These are phyloP conservation scores for Spilosoma lubricipeda DNA, from an alignment of 2,888 invertebrate species.

Conservation along the genomic window DNA sequence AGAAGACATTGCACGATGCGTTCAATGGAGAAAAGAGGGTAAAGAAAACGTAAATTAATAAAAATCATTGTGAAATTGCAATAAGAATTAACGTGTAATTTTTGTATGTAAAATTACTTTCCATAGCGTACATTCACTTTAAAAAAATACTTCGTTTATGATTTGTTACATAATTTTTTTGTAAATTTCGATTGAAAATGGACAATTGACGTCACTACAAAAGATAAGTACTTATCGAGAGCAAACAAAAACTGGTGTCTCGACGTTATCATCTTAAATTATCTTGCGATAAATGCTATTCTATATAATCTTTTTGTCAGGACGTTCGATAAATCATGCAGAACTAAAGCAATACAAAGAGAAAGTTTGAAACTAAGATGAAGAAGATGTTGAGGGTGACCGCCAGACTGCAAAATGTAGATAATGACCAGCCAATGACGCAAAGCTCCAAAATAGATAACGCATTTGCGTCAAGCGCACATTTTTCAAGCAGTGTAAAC, in stretches of 20 bases:
- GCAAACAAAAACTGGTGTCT: conserved; percentile 69
- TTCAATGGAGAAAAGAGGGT: conserved; percentile 16
- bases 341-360: conserved; percentile 25
- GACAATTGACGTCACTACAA: conserved; percentile 70
- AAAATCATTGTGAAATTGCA: neutral
- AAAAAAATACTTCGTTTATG: conserved; percentile 3
- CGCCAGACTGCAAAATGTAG: conserved; percentile 80
- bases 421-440: conserved; percentile 81
- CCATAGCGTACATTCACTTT: conserved; percentile 5
- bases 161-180: conserved; percentile 48
- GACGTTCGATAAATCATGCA: conserved; percentile 6
- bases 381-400: conserved; percentile 70
- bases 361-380: conserved; percentile 50
- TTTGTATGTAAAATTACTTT: neutral
- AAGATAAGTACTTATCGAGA: conserved; percentile 64
- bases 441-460: conserved; percentile 85
- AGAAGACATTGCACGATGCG: conserved; percentile 32
- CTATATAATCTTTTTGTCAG: conserved; percentile 41
- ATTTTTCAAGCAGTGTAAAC: conserved; percentile 83
- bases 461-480: conserved; percentile 85
- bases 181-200: conserved; percentile 60
- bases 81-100: neutral
- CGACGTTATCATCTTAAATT: conserved; percentile 62
- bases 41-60: neutral
- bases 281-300: conserved; percentile 58